These are phyloP conservation scores for Scomber japonicus DNA, from an alignment of 2,113 vertebrate species.

Conservation along the genomic window DNA sequence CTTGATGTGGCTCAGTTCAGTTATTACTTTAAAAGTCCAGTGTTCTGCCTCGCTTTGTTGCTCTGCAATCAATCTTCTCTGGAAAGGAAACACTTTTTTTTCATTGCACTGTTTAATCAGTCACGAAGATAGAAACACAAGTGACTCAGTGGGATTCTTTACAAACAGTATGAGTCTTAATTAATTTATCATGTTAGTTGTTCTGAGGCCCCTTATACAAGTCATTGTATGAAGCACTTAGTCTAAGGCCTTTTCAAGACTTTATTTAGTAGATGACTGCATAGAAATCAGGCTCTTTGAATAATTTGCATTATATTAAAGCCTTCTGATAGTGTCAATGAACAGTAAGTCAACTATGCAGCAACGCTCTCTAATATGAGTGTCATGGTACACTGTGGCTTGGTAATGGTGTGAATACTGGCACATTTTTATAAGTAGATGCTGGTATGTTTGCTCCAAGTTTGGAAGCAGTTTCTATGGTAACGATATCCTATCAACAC, in stretches of 20 bases:
- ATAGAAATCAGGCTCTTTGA: slow-evolving; percentile 51
- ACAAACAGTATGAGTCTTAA: slow-evolving; percentile 43
- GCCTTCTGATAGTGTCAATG: slow-evolving; percentile 49
- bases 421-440: slow-evolving; percentile 82
- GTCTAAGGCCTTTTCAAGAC: slow-evolving; percentile 28
- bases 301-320: slow-evolving; percentile 67
- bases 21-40: slow-evolving; percentile 67
- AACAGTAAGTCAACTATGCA: slow-evolving; percentile 68
- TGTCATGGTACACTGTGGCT: slow-evolving; percentile 75
- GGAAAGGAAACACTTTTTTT: slow-evolving; percentile 41
- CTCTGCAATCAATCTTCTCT: slow-evolving; percentile 74
- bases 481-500: slow-evolving; percentile 73
- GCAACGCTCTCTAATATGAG: slow-evolving; percentile 62
- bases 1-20: slow-evolving; percentile 61
- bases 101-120: slow-evolving; percentile 47
- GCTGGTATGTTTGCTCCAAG: slow-evolving; percentile 78
- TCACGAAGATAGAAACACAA: slow-evolving; percentile 42
- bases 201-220: slow-evolving; percentile 6
- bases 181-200: slow-evolving; percentile 45
- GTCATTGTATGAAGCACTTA: slow-evolving; percentile 39
- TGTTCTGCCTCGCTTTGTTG: slow-evolving; percentile 63
- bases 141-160: slow-evolving; percentile 47
- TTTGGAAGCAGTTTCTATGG: slow-evolving; percentile 86
- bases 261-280: slow-evolving; percentile 14
- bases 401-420: slow-evolving; percentile 81